Percentiles rank a stretch among this genome's conserved stretches.
Conservation (phyloP, 2,888 invertebrate genomes). For the Ceratothoa steindachneri region DNA sequence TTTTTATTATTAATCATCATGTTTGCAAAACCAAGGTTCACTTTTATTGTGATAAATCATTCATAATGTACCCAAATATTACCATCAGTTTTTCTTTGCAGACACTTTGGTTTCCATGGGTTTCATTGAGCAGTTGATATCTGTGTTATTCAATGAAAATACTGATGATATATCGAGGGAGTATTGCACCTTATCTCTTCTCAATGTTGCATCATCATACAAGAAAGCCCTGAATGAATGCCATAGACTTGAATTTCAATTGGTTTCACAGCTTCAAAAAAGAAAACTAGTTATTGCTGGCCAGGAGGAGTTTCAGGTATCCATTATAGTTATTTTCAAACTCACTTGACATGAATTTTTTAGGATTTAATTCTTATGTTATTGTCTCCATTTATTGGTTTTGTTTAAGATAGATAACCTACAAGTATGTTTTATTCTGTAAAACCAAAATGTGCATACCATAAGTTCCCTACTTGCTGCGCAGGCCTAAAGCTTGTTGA, state of each 20-base stretch:
- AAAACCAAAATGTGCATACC: too few species aligned
- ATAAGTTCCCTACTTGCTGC: too few species aligned
- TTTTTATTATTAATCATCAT: too few species aligned
- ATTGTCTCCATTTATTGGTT: too few species aligned
- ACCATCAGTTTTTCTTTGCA: background rate
- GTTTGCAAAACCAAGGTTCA: too few species aligned
- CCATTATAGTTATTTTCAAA: too few species aligned
- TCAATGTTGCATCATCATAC: slow-evolving; percentile 22
- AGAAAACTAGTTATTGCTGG: slow-evolving; percentile 19
- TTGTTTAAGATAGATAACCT: too few species aligned
- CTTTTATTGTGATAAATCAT: too few species aligned
- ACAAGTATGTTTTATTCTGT: too few species aligned
- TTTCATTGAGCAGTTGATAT: slow-evolving; percentile 30
- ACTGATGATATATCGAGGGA: slow-evolving; percentile 21
- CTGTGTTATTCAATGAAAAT: slow-evolving; percentile 21
- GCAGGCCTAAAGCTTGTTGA: too few species aligned
- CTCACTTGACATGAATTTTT: too few species aligned
- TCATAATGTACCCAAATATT: background rate
- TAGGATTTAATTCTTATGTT: too few species aligned
- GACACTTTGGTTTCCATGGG: slow-evolving; percentile 24
- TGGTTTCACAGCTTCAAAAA: background rate
- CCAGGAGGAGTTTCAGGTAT: slow-evolving; percentile 27
- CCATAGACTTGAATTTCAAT: slow-evolving; percentile 25
- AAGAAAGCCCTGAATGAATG: slow-evolving; percentile 26
- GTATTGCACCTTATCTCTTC: slow-evolving; percentile 30